Base-by-base conservation (phyloP, 2,797 vertebrate species). In the Poeciliopsis presidionis region DNA sequence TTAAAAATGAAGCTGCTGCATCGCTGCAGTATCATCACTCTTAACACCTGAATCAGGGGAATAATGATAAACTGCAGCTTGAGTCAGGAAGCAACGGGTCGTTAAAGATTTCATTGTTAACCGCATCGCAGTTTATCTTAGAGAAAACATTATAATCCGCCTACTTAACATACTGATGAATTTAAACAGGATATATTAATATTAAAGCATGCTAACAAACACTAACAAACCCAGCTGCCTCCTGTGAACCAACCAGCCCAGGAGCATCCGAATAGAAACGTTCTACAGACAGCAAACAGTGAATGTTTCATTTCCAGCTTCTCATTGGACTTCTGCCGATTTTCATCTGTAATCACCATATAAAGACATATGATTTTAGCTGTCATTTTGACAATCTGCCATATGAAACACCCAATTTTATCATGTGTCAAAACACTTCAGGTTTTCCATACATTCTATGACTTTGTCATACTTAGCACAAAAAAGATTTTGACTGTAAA, bases 71-170 rank as follows among this genome's bases (percentile, higher is more conserved):
- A 63, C 67, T 53, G 72, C 28, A 46, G 79, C 74, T 76, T 83
- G 74, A 91, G 47, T 79, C 77, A 81, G 76, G 74, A 30, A 65
- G 61, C 51, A 86, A 74, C 49, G 47, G 63, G 47, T 47, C 81
- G 74, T 83, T 82, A 73, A 75, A 73, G 63, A 78, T 81, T 81
- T 84, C 78, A 89, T 84, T 86, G 77, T 82, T 84, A 84, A 81
- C 80, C 36, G 65, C 43, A 67, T 72, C 39, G 82, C 46, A 75
- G 83, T 85, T 84, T 83, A 80, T 85, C 57, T 83, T 43, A 63
- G 16, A 30, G 45, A 81, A 71, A 81, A 25, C 74, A 78, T 69
- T 79, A 59, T 74, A 78, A 77, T 79, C 75, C 43, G 47, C 41
- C 28, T 67, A 41, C 41, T 65, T 81, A 80, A 76, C 65, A 82